A percentile compares a stretch with the other conserved stretches of the same genome.
These are phyloP conservation scores for Drosophila cardini DNA, from an alignment of 1,140 invertebrate species.

Conservation along the genomic window DNA sequence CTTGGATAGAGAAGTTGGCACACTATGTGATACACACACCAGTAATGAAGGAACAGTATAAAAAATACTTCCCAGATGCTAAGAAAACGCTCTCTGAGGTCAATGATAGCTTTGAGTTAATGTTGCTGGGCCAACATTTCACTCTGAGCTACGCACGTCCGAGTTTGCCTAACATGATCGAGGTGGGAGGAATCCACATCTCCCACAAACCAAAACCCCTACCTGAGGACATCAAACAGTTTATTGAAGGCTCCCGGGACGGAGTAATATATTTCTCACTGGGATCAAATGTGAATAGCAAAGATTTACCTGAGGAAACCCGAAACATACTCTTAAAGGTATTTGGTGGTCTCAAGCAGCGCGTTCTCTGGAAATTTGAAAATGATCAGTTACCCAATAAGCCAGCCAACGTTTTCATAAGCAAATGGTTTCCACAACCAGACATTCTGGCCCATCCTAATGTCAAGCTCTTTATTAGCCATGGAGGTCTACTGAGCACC, in stretches of 20 bases:
- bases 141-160: constrained; percentile 85
- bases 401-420: constrained; percentile 87
- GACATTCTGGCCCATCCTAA: constrained; percentile 90
- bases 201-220: constrained; percentile 79
- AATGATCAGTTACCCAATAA: constrained; percentile 85
- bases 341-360: constrained; percentile 86
- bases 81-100: constrained; percentile 59
- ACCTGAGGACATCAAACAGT: constrained; percentile 84
- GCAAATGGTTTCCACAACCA: constrained; percentile 90
- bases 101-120: constrained; percentile 84
- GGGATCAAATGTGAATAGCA: constrained; percentile 87
- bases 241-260: constrained; percentile 86
- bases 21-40: constrained; percentile 53
- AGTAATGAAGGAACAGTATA: constrained; percentile 60
- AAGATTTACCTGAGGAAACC: constrained; percentile 85
- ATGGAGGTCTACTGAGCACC: constrained; percentile 89
- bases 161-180: constrained; percentile 86
- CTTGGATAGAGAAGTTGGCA: constrained; percentile 26
- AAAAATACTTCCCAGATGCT: constrained; percentile 85
- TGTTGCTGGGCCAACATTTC: constrained; percentile 87
- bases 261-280: constrained; percentile 88
- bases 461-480: constrained; percentile 89
- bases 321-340: constrained; percentile 86
- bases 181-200: constrained; percentile 87
- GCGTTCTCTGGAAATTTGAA: constrained; percentile 90